phyloP scores from a whole-genome alignment of 2,888 invertebrate genomes.

The Eristalis arbustorum region DNA sequence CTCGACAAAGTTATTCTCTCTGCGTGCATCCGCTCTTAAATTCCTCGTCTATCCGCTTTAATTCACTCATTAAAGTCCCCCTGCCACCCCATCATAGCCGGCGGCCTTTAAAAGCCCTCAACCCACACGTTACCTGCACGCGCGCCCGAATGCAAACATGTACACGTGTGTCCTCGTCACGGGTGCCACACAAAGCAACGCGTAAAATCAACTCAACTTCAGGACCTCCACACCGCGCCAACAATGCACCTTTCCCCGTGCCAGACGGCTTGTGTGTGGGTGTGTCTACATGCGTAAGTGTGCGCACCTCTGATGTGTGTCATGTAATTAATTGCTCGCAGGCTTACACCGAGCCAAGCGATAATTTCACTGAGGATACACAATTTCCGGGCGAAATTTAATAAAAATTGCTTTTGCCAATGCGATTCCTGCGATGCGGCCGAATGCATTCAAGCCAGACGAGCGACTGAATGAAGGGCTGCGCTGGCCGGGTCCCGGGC shows the following conservation, averaged over 20 bases:
- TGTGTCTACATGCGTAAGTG: neutral
- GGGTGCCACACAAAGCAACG: neutral
- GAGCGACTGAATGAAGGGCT: neutral
- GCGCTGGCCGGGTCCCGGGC: neutral
- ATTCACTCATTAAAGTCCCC: neutral
- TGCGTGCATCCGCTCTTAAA: neutral
- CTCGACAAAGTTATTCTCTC: neutral
- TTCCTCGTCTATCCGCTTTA: neutral
- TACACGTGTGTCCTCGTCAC: neutral
- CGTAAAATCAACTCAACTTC: neutral
- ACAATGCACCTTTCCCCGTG: neutral
- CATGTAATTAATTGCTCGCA: conserved; percentile 56
- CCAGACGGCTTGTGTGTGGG: neutral
- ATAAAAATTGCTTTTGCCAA: conserved; percentile 60
- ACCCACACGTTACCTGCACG: too few species aligned
- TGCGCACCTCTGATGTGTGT: conserved; percentile 32
- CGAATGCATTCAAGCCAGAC: neutral
- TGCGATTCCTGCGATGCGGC: conserved; percentile 12
- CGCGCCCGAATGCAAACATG: neutral
- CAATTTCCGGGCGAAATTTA: conserved; percentile 45
- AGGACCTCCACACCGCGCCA: neutral
- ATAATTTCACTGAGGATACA: conserved; percentile 43
- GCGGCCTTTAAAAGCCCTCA: neutral
- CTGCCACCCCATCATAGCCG: neutral
- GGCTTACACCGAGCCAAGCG: conserved; percentile 27